phyloP scores from a whole-genome alignment of 2,888 invertebrate genomes.

The Heliconius hortense region DNA sequence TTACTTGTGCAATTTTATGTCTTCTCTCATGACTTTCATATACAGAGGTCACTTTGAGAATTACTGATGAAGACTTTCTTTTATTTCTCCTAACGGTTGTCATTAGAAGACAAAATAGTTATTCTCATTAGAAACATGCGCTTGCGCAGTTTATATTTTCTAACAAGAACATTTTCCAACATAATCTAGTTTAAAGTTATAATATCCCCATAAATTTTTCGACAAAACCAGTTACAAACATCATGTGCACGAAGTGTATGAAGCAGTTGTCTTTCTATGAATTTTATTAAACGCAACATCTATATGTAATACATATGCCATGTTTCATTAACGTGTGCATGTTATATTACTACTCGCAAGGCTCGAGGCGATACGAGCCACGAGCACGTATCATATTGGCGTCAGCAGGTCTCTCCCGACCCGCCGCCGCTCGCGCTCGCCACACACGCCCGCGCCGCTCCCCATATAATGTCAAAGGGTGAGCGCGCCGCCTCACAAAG shows the following conservation, averaged over 20 bases:
- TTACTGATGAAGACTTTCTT: background rate
- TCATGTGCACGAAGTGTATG: background rate
- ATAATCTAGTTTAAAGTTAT: background rate
- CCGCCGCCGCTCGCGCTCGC: conserved; percentile 47
- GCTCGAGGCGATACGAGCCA: conserved; percentile 24
- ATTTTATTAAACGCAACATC: background rate
- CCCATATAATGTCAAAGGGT: conserved; percentile 81
- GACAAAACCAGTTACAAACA: background rate
- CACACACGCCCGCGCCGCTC: conserved; percentile 51
- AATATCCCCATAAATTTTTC: background rate
- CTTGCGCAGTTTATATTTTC: background rate
- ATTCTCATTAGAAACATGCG: background rate
- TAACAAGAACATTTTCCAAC: background rate
- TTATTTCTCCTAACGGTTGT: background rate
- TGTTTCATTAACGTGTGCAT: background rate
- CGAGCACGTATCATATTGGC: conserved; percentile 52
- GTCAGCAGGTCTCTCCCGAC: conserved; percentile 62
- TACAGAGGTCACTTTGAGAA: background rate
- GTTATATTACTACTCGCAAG: background rate
- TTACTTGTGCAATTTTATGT: background rate
- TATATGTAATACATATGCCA: background rate
- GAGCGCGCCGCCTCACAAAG: conserved; percentile 81
- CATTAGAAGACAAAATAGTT: background rate
- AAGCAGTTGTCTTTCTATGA: background rate
- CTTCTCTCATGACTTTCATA: no score